phyloP scores from a whole-genome alignment of 2,888 invertebrate species.

The Galerucella nymphaeae region DNA sequence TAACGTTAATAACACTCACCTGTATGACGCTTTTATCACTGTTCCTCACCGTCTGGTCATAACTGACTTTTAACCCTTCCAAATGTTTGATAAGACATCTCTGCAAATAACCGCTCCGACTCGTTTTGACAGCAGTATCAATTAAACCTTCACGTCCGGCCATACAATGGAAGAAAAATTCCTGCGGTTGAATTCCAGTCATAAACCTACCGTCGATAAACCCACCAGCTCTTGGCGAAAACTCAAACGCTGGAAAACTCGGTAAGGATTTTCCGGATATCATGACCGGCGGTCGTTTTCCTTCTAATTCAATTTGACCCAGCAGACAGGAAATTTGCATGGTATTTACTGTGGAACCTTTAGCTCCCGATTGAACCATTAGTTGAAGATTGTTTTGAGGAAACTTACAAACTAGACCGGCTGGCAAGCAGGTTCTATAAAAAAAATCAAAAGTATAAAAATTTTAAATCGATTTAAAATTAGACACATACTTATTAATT shows the following conservation, averaged over 20 bases:
- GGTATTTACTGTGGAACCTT: constrained; percentile 97
- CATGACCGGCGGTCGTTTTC: constrained; percentile 95
- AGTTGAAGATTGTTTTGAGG: constrained; percentile 97
- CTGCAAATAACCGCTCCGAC: constrained; percentile 97
- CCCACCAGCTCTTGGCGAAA: constrained; percentile 92
- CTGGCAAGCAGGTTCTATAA: constrained; percentile 79
- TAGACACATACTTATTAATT: constrained; percentile 78
- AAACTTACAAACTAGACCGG: constrained; percentile 87
- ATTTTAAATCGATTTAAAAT: too few species aligned
- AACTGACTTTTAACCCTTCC: constrained; percentile 92
- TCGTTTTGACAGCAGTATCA: constrained; percentile 99
- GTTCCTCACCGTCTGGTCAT: constrained; percentile 96
- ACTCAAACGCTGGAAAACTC: constrained; percentile 89
- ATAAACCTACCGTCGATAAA: constrained; percentile 97
- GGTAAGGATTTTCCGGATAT: constrained; percentile 93
- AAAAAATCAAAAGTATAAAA: constrained; percentile 29
- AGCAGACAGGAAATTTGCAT: constrained; percentile 98
- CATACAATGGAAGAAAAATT: constrained; percentile 99
- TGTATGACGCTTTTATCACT: constrained; percentile 93
- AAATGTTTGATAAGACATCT: constrained; percentile 97
- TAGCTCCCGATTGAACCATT: constrained; percentile 99
- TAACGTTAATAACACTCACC: constrained; percentile 59
- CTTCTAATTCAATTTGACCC: constrained; percentile 99
- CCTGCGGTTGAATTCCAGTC: constrained; percentile 98
- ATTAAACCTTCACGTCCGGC: constrained; percentile 99